phyloP scores from a whole-genome alignment of 2,888 invertebrate genomes.

The Hirtodrosophila histrioides region DNA sequence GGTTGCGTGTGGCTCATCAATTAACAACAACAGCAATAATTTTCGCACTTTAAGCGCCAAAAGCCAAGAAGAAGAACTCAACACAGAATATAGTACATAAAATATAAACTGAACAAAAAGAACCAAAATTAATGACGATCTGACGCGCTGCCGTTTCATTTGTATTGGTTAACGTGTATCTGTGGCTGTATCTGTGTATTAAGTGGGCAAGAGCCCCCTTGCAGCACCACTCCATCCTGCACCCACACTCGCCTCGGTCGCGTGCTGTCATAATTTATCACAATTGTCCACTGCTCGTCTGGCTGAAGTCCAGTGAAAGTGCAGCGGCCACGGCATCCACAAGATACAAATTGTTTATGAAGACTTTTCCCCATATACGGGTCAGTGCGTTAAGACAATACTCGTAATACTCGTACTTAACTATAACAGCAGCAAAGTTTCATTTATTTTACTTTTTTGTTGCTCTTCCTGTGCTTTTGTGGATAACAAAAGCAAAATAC shows the following conservation, averaged over 20 bases:
- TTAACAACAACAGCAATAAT: conserved; percentile 49
- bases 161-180: conserved; percentile 22
- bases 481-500: not conserved
- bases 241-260: conserved; percentile 41
- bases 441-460: not conserved
- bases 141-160: conserved; percentile 49
- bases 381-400: conserved; percentile 68
- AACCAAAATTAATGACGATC: conserved; percentile 62
- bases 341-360: conserved; percentile 65
- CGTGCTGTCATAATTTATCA: conserved; percentile 76
- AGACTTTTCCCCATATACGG: conserved; percentile 51
- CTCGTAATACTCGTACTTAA: conserved; percentile 21
- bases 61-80: conserved; percentile 19
- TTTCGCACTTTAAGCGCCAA: conserved; percentile 61
- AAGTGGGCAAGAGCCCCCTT: conserved; percentile 8
- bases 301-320: conserved; percentile 49
- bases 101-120: conserved; percentile 6
- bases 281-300: conserved; percentile 65
- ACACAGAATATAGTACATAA: conserved; percentile 4
- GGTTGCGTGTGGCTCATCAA: conserved; percentile 69
- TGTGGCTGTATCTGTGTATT: conserved; percentile 11
- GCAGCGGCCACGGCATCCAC: conserved; percentile 37
- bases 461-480: too few relatives aligned
- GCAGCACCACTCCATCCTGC: not conserved
- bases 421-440: conserved; percentile 16